Evolutionary conservation across 2,797 vertebrate species (phyloP).

Genomic region (Coracias cyanogaster): DNA sequence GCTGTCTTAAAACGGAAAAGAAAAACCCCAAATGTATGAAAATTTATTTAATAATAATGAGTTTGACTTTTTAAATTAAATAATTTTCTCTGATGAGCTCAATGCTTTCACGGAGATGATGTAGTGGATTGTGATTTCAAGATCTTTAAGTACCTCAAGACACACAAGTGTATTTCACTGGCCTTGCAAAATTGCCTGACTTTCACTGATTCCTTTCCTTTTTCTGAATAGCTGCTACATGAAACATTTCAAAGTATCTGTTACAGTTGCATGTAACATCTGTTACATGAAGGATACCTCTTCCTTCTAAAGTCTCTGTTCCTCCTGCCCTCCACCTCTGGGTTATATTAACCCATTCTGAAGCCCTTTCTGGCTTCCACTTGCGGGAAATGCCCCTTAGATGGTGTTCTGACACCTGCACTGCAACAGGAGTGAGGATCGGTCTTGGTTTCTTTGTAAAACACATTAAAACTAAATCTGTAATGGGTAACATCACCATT

Average conservation of each 20-base stretch:
- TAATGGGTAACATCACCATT: neutral
- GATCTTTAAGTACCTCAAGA: neutral
- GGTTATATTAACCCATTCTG: neutral
- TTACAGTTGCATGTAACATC: neutral
- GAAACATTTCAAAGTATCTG: neutral
- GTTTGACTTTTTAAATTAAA: neutral
- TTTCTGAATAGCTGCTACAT: neutral
- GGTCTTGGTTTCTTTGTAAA: neutral
- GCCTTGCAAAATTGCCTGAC: neutral
- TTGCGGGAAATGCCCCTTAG: neutral
- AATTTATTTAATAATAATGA: neutral
- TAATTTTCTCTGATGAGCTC: no score
- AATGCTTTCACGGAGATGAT: no score
- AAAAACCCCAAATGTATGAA: neutral
- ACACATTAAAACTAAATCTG: rapidly evolving
- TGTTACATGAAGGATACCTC: neutral
- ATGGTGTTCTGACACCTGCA: neutral
- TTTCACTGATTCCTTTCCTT: neutral
- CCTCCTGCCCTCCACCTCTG: neutral
- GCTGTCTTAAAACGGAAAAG: neutral
- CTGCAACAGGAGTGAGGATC: neutral
- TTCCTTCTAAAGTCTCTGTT: neutral
- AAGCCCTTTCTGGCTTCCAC: neutral
- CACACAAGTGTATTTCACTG: rapidly evolving
- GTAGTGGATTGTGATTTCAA: neutral